Base-by-base conservation (phyloP, 2,888 invertebrate species). In the Netelia virgata region DNA sequence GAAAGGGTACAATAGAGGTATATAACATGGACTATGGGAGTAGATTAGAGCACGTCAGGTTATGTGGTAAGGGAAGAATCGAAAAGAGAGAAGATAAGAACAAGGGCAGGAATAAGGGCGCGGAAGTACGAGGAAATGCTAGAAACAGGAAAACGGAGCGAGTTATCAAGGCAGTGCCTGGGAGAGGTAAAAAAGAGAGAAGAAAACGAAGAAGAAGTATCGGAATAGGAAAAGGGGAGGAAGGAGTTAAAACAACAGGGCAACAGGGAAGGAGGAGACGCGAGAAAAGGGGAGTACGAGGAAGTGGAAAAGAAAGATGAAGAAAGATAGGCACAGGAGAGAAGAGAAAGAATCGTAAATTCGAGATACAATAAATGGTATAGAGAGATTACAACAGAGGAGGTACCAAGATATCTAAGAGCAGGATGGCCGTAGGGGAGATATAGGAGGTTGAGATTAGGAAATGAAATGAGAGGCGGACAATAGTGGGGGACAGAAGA, bases 391-490 rank as follows among this genome's bases (percentile, higher is more conserved):
- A 53, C 6, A 63, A 11, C n/a, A 11, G 16, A 23, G n/a, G 63
- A 16, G 3, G 2, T 63, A 18, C 63, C 63, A 1, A 10, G 10
- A 5, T 64, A 63, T 10, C 18, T 63, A 16, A 59, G 9, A 23
- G 23, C 20, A 23, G 61, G 28, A 10, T 61, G 61, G 61, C 10
- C 1, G 3, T 23, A 61, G 23, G 61, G 23, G 5, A 61, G 23
- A 14, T 61, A n/a, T n/a, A n/a, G n/a, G n/a, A 61, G 61, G 28
- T 61, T 61, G 1, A 57, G 59, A 14, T 2, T 77, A 50, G 77
- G 59, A 10, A 77, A 77, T 18, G 77, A 69, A 14, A 69, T 77
- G 69, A 77, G 59, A 18, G 77, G 20, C 43, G 59, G 59, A 0
- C 68, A 57, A 5, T 77, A n/a, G 14, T 77, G 69, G 77, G 77